A percentile compares a stretch with the other conserved stretches of the same genome.
Conservation (phyloP, 2,888 invertebrate genomes). For the Nomada ruficornis region DNA sequence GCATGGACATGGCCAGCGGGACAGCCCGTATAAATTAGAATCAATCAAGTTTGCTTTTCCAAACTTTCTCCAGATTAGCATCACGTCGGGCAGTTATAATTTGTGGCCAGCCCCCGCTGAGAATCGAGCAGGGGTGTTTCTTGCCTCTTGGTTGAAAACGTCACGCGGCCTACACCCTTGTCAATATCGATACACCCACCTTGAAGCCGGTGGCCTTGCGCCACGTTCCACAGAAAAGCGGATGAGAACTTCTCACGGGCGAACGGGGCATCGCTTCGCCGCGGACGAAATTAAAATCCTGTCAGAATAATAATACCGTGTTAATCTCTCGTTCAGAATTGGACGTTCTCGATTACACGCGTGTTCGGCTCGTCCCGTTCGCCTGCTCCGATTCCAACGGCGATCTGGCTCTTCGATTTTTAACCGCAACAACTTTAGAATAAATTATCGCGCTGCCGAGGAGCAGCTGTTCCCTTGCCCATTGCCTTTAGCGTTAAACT, state of each 20-base stretch:
- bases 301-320: constrained; percentile 83
- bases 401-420: constrained; percentile 49
- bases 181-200: constrained; percentile 83
- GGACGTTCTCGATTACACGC: constrained; percentile 78
- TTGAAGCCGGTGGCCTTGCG: constrained; percentile 33
- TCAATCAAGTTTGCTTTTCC: constrained; percentile 80
- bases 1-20: constrained; percentile 41
- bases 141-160: constrained; percentile 70
- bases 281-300: constrained; percentile 83
- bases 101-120: constrained; percentile 82
- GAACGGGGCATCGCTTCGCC: constrained; percentile 64
- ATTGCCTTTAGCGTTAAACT: constrained; percentile 15
- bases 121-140: constrained; percentile 70
- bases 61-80: constrained; percentile 84
- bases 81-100: constrained; percentile 83
- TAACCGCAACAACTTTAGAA: constrained; percentile 46
- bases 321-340: constrained; percentile 79
- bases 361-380: constrained; percentile 52
- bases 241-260: constrained; percentile 63
- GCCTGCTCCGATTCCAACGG: constrained; percentile 50
- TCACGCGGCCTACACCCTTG: constrained; percentile 82
- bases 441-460: constrained; percentile 51
- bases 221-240: constrained; percentile 58
- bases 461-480: constrained; percentile 11
- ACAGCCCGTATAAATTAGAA: constrained; percentile 76